Evolutionary conservation across 2,113 vertebrate species (phyloP), one percentile per base, ranked within the genome.

Genomic region (Entomyzon cyanotis): DNA sequence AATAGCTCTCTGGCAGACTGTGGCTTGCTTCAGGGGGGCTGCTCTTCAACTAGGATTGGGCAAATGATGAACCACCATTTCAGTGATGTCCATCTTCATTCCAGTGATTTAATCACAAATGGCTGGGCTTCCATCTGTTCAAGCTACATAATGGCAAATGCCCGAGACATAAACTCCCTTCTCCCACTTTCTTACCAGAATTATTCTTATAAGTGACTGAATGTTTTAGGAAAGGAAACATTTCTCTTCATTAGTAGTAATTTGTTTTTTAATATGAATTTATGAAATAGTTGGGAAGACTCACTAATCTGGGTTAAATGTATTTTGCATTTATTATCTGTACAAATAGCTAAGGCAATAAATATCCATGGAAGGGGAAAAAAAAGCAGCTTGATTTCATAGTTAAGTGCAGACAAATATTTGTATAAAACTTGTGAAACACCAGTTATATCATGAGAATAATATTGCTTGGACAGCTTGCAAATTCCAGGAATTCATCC

Each of bases 51-150:
- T 56, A 62, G 74, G n/a, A 58, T 28, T 33, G 50, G 90, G 53
- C 50, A 79, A 93, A 93, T 76, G 79, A 70, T 84, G 82, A 93
- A 53, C 87, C 79, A 76, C 44, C 39, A 47, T 80, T 94, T 76
- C 92, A 83, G 39, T 42, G 77, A 84, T 88, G 90, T 58, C 86
- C 7, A 0, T 77, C 85, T 93, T 91, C 73, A 92, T 94, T 79
- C 37, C 84, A 68, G 49, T 46, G 69, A 93, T 89, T 84, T 96
- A 96, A 94, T 95, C 56, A 87, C 58, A 60, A 73, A 28, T 91
- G 52, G 30, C 42, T 93, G 74, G 92, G 65, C 73, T 93, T 95
- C 78, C 47, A 55, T 94, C 96, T 86, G 87, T 85, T 87, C 80
- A 68, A 84, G 63, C 35, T 58, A 67, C 58, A 74, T 59, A 90